Conservation (phyloP, 2,797 vertebrate genomes). For the Thunnus albacares region DNA sequence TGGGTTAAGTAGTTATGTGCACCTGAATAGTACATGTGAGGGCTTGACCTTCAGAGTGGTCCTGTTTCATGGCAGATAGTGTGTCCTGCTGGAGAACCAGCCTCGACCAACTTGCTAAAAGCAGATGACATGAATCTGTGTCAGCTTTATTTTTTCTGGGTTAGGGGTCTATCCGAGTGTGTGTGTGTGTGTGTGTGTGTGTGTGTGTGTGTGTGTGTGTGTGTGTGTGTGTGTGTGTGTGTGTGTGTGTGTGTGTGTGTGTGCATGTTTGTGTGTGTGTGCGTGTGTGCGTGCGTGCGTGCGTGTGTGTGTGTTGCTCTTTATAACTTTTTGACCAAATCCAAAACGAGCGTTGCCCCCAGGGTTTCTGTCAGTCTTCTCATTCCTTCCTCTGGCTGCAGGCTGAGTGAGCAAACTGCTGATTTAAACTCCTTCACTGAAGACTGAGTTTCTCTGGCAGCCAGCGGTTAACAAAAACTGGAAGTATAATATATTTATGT, state of each 20-base stretch:
- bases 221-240: too few relatives aligned
- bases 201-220: too few relatives aligned
- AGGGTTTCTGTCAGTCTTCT: background rate
- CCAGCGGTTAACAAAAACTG: background rate
- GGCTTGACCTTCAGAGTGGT: conserved; percentile 26
- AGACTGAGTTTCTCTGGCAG: background rate
- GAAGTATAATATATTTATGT: background rate
- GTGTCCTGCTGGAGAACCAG: conserved; percentile 26
- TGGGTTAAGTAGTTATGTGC: conserved; percentile 17
- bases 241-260: too few relatives aligned
- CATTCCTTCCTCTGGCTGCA: background rate
- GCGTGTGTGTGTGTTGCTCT: background rate
- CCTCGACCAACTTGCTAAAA: conserved; percentile 32
- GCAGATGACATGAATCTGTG: conserved; percentile 32
- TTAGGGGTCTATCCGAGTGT: background rate
- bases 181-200: too few relatives aligned
- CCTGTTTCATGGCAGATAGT: conserved; percentile 41
- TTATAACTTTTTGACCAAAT: conserved; percentile 10
- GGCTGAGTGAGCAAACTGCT: conserved; percentile 11
- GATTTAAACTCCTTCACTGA: background rate
- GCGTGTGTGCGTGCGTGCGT: too few relatives aligned
- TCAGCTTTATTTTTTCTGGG: conserved; percentile 19
- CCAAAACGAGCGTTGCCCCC: background rate
- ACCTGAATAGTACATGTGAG: conserved; percentile 20
- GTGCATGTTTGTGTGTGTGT: background rate